phyloP scores from a whole-genome alignment of 2,888 invertebrate species.

The Cephalotes varians region DNA sequence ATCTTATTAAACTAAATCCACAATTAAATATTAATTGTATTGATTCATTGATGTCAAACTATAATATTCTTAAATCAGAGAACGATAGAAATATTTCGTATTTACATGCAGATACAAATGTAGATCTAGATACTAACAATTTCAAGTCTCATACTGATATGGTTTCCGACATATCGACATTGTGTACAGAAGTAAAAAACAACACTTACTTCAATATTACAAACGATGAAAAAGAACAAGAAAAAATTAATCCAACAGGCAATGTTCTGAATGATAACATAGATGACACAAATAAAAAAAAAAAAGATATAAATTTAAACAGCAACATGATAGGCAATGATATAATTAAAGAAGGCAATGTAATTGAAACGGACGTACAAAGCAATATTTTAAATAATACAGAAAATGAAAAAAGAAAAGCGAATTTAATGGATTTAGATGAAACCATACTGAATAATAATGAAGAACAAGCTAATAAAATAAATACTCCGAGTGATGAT shows the following conservation, averaged over 20 bases:
- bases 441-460: neutral
- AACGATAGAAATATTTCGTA: neutral
- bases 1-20: constrained; percentile 4
- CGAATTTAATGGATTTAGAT: neutral
- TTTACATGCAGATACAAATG: neutral
- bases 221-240: neutral
- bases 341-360: neutral
- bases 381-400: neutral
- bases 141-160: constrained; percentile 21
- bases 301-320: neutral
- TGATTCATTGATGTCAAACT: neutral
- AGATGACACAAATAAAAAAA: neutral
- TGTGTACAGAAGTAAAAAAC: neutral
- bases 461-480: neutral
- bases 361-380: neutral
- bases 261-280: neutral
- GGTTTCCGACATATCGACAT: neutral
- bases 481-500: neutral
- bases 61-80: constrained; percentile 4
- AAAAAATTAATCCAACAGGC: neutral
- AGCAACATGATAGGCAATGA: neutral
- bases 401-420: neutral
- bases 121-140: neutral
- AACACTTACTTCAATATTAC: neutral
- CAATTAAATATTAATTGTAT: neutral